A percentile compares a stretch with the other conserved stretches of the same genome.
Evolutionary conservation across 92 coral and sea anemone species (phyloP).

Genomic region (Metridium senile): DNA sequence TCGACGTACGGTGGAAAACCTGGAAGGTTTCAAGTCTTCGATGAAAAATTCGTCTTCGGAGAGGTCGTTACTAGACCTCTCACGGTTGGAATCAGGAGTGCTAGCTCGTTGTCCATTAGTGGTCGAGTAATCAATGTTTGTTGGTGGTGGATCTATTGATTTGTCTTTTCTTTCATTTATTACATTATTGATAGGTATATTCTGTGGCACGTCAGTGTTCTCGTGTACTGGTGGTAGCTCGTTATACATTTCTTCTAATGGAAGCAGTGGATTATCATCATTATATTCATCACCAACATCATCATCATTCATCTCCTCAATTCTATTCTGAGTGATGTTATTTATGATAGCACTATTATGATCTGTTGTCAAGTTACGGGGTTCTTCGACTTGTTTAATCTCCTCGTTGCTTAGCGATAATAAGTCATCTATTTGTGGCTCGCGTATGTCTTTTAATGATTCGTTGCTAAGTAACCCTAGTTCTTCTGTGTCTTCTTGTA

Average conservation of each 20-base stretch:
- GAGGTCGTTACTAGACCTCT: constrained; percentile 34
- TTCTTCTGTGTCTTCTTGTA: constrained; percentile 81
- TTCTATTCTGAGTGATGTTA: not conserved
- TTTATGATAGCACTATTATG: not conserved
- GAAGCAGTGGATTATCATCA: no score
- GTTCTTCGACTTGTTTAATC: not conserved
- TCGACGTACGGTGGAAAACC: constrained; percentile 76
- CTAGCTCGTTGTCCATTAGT: not conserved
- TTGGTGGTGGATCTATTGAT: not conserved
- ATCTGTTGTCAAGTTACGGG: constrained; percentile 16
- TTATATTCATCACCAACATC: no score
- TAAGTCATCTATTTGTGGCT: not conserved
- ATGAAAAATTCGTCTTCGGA: constrained; percentile 39
- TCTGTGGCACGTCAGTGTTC: not conserved
- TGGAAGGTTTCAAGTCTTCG: constrained; percentile 63
- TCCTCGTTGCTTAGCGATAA: constrained; percentile 12
- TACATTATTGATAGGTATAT: not conserved
- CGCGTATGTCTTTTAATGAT: constrained; percentile 1
- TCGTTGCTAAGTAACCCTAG: constrained; percentile 32
- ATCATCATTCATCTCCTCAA: no score
- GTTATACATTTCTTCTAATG: no score
- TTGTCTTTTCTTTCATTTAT: not conserved
- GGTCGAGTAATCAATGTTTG: not conserved
- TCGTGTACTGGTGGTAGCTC: not conserved
- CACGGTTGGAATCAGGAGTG: constrained; percentile 23